Conservation (phyloP, 30 jellyfish, hydroid and myxozoan genomes). For the Catostylus mosaicus region DNA sequence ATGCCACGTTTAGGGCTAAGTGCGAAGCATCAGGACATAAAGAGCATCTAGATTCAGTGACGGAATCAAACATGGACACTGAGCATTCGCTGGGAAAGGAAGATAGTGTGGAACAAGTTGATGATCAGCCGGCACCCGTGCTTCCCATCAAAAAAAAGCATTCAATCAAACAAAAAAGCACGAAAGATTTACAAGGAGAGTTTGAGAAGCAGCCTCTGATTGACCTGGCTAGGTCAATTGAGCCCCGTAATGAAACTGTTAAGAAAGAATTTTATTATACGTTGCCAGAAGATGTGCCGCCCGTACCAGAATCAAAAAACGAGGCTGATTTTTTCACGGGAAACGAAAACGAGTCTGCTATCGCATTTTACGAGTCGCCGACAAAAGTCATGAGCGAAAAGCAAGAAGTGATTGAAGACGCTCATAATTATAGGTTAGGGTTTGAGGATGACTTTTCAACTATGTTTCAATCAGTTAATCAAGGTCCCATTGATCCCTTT, state of each 20-base stretch:
- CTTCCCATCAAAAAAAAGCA: constrained; percentile 65
- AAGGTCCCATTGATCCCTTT: constrained; percentile 48
- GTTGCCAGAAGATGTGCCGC: constrained; percentile 33
- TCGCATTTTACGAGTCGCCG: constrained; percentile 28
- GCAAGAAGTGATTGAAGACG: not conserved
- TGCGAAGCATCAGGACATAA: not conserved
- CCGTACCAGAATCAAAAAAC: not conserved
- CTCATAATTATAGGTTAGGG: constrained; percentile 1
- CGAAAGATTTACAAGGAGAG: not conserved
- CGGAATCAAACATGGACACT: not conserved
- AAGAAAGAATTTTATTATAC: constrained; percentile 24
- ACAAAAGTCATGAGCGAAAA: constrained; percentile 17
- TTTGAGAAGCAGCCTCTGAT: not conserved
- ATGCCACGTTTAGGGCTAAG: not conserved
- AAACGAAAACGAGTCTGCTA: constrained; percentile 3
- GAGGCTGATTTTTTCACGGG: not conserved
- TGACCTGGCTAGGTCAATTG: not conserved
- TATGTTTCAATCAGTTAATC: constrained; percentile 15
- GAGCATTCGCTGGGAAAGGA: not conserved
- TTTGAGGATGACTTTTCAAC: constrained; percentile 55
- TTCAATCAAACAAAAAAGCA: constrained; percentile 5
- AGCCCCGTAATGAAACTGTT: not conserved
- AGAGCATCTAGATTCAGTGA: not conserved
- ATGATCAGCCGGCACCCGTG: constrained; percentile 62
- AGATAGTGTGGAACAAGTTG: not conserved